phyloP scores from a whole-genome alignment of 2,113 vertebrate species.

The Isichthys henryi region DNA sequence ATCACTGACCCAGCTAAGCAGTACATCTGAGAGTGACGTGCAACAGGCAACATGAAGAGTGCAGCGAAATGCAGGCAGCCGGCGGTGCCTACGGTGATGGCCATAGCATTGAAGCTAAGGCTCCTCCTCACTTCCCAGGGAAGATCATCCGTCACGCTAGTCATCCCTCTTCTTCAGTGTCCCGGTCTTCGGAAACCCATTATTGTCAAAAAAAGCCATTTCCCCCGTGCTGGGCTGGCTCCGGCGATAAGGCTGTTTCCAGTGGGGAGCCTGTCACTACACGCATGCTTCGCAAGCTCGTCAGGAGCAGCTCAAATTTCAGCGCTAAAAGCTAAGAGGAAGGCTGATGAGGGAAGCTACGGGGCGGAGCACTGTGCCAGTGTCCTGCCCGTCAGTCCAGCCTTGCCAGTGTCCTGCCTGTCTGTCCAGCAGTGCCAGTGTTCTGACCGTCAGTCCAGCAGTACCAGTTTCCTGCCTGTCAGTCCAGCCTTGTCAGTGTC shows the following conservation, averaged over 20 bases:
- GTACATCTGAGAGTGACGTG: background rate
- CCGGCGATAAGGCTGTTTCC: background rate
- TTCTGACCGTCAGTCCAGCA: no score
- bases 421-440: background rate
- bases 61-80: background rate
- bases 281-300: background rate
- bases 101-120: background rate
- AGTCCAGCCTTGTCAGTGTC: no score
- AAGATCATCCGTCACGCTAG: background rate
- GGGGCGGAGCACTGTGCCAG: background rate
- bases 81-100: background rate
- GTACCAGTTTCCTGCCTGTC: no score
- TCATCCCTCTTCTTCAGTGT: background rate
- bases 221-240: background rate
- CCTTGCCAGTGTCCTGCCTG: no score
- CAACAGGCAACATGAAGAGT: background rate
- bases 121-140: background rate
- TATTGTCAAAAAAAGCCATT: constrained; percentile 5
- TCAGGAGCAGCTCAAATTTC: background rate
- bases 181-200: background rate
- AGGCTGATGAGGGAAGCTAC: background rate
- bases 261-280: background rate
- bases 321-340: background rate
- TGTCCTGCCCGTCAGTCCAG: background rate
- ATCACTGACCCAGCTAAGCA: constrained; percentile 9